phyloP scores from a whole-genome alignment of 1,140 invertebrate genomes.

The Tachypleus tridentatus region DNA sequence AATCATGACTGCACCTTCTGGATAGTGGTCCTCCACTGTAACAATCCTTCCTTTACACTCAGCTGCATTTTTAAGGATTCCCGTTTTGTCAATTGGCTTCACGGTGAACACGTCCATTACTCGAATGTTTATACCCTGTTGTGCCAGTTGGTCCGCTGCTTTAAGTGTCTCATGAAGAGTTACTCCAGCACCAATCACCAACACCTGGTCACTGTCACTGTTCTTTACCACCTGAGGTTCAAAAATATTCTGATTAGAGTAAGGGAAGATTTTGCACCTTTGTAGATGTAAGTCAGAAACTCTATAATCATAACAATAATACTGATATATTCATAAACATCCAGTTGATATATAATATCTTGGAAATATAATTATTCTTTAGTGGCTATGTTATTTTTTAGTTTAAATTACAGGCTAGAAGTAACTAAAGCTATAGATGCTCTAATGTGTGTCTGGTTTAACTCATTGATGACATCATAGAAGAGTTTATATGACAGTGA shows the following conservation, averaged over 20 bases:
- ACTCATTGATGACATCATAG: no score
- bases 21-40: slow-evolving; percentile 96
- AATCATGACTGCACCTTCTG: slow-evolving; percentile 48
- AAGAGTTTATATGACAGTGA: no score
- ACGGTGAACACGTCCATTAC: slow-evolving; percentile 91
- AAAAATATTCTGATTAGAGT: not conserved
- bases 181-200: slow-evolving; percentile 83
- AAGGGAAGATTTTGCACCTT: no score
- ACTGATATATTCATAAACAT: no score
- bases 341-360: no score
- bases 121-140: slow-evolving; percentile 49
- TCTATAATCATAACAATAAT: no score
- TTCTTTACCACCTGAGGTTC: slow-evolving; percentile 50
- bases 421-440: no score
- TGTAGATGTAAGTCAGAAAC: no score
- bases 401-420: no score
- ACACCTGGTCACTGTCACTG: slow-evolving; percentile 55
- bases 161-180: slow-evolving; percentile 82
- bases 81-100: slow-evolving; percentile 78
- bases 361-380: no score
- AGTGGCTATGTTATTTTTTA: no score
- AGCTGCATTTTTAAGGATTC: slow-evolving; percentile 63
- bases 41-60: slow-evolving; percentile 68
- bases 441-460: no score
- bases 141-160: slow-evolving; percentile 63